phyloP scores from a whole-genome alignment of 2,113 vertebrate genomes.

The Ia io region DNA sequence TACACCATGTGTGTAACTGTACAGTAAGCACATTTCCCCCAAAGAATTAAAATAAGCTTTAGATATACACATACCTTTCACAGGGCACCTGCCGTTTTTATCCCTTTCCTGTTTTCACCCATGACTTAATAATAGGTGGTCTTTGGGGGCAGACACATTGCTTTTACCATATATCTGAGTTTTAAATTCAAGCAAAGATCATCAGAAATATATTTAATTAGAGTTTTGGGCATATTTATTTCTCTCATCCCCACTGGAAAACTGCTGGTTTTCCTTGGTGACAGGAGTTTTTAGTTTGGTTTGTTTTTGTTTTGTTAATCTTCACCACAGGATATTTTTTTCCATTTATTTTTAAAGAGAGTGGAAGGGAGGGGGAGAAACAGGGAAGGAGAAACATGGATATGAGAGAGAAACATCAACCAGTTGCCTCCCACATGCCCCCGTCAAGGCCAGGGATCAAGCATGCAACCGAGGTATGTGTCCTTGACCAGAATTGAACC shows the following conservation, averaged over 20 bases:
- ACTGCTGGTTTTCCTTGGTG: background rate
- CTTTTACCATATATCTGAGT: background rate
- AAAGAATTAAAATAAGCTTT: conserved; percentile 54
- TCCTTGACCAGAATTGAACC: no score
- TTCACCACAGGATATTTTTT: no score
- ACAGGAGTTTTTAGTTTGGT: background rate
- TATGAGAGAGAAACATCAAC: no score
- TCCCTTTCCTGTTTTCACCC: background rate
- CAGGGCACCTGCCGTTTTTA: conserved; percentile 47
- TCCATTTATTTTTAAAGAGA: no score
- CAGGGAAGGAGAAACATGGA: no score
- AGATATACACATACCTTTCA: conserved; percentile 28
- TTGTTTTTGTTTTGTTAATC: no score
- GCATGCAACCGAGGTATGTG: no score
- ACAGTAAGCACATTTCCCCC: conserved; percentile 2
- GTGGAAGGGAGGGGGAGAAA: no score
- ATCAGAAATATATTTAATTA: background rate
- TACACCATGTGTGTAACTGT: background rate
- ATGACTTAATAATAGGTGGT: background rate
- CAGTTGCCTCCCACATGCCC: no score
- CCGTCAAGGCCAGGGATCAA: no score
- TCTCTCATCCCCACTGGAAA: background rate
- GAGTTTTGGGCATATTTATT: background rate
- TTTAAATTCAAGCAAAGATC: background rate
- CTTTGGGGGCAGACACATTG: background rate